phyloP scores from a whole-genome alignment of 2,888 invertebrate genomes.

The Xanthostigma xanthostigma region DNA sequence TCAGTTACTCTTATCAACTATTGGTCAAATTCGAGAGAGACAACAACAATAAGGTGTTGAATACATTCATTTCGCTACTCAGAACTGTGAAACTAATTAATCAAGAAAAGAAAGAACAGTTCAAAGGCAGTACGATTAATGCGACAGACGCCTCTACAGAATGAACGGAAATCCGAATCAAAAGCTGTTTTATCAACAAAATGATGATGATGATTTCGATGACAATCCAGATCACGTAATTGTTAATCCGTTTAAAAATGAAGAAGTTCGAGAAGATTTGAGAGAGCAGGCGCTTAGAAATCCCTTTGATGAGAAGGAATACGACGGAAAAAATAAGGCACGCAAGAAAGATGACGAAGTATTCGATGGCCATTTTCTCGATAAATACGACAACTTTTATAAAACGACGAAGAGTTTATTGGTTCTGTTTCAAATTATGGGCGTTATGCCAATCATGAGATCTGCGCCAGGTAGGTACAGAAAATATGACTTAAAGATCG shows the following conservation, averaged over 20 bases:
- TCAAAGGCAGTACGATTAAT: too few species aligned
- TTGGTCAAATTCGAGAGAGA: too few species aligned
- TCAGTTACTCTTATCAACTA: too few species aligned
- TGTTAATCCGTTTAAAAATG: constrained; percentile 11
- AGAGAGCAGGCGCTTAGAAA: constrained; percentile 11
- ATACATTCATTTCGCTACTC: too few species aligned
- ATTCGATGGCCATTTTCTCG: constrained; percentile 40
- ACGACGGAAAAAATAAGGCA: not conserved
- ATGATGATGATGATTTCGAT: constrained; percentile 6
- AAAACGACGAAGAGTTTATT: constrained; percentile 52
- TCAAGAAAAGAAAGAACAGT: too few species aligned
- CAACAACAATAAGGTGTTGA: too few species aligned
- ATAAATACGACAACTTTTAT: constrained; percentile 55
- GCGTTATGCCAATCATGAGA: constrained; percentile 59
- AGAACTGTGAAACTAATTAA: too few species aligned
- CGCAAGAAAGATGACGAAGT: constrained; percentile 16
- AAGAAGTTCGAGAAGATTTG: constrained; percentile 10
- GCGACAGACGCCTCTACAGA: too few species aligned
- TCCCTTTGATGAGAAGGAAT: constrained; percentile 3
- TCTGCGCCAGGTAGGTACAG: constrained; percentile 33
- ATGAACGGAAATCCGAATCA: constrained; percentile 6
- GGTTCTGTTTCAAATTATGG: constrained; percentile 59
- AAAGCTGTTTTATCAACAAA: constrained; percentile 3
- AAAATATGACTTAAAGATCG: too few species aligned
- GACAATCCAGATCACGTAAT: constrained; percentile 20